Conservation (phyloP, 2,797 vertebrate genomes). For the Dendrocincla fuliginosa region DNA sequence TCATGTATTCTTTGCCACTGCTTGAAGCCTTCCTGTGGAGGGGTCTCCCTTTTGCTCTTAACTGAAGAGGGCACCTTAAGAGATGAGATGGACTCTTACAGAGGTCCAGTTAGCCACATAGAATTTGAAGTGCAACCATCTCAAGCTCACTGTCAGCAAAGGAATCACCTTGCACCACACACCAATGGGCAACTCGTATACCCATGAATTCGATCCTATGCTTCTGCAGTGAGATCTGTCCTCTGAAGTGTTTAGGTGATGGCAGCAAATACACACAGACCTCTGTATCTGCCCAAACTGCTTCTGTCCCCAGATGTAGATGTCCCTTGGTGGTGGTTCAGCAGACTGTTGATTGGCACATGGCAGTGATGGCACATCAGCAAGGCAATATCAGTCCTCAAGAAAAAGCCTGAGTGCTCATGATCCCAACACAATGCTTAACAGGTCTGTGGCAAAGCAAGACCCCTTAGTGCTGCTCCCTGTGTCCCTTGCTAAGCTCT, state of each 20-base stretch:
- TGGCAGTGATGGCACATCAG: neutral
- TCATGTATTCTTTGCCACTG: neutral
- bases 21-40: neutral
- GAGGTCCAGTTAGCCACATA: neutral
- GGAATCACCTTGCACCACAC: neutral
- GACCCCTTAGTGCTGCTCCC: neutral
- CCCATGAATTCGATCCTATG: accelerated
- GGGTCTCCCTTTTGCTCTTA: neutral
- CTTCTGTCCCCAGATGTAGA: neutral
- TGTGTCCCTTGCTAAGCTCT: neutral
- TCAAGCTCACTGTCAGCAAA: neutral
- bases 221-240: neutral
- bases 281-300: neutral
- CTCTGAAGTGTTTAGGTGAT: neutral
- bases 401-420: neutral
- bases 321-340: neutral
- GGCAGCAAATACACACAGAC: neutral
- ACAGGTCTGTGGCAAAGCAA: neutral
- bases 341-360: neutral
- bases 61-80: neutral
- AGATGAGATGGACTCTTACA: neutral
- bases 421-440: accelerated
- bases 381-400: neutral
- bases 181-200: neutral
- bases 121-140: neutral